Percentiles rank a stretch among this genome's conserved stretches.
phyloP scores from a whole-genome alignment of 1,140 invertebrate species.

The Nebria ingens region DNA sequence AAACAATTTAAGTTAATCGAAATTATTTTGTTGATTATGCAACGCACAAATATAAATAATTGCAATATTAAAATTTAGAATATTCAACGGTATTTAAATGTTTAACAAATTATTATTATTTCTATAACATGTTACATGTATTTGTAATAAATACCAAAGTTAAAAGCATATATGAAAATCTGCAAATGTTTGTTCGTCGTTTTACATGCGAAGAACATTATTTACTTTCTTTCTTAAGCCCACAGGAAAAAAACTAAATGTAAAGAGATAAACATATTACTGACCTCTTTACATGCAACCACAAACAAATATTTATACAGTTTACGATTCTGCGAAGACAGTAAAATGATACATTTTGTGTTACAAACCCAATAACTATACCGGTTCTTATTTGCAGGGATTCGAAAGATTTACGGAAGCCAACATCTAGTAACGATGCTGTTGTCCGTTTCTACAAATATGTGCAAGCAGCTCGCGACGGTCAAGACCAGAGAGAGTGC shows the following conservation, averaged over 20 bases:
- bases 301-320: constrained; percentile 4
- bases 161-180: too few species aligned
- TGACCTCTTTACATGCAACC: background rate
- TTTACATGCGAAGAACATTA: too few species aligned
- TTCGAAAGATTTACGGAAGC: constrained; percentile 55
- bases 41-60: too few species aligned
- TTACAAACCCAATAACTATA: constrained; percentile 3
- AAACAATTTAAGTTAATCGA: too few species aligned
- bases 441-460: constrained; percentile 68
- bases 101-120: too few species aligned
- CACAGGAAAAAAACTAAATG: background rate
- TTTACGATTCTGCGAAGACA: background rate
- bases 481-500: constrained; percentile 70
- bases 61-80: too few species aligned
- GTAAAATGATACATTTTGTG: background rate
- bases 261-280: constrained; percentile 1
- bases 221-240: background rate
- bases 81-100: too few species aligned
- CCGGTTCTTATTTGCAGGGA: constrained; percentile 46
- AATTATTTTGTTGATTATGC: too few species aligned
- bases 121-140: too few species aligned
- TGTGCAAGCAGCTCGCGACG: constrained; percentile 66
- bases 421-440: constrained; percentile 50
- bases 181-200: too few species aligned
- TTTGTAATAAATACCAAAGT: too few species aligned